Conservation (phyloP, 2,888 invertebrate genomes). For the Caenorhabditis uteleia region DNA sequence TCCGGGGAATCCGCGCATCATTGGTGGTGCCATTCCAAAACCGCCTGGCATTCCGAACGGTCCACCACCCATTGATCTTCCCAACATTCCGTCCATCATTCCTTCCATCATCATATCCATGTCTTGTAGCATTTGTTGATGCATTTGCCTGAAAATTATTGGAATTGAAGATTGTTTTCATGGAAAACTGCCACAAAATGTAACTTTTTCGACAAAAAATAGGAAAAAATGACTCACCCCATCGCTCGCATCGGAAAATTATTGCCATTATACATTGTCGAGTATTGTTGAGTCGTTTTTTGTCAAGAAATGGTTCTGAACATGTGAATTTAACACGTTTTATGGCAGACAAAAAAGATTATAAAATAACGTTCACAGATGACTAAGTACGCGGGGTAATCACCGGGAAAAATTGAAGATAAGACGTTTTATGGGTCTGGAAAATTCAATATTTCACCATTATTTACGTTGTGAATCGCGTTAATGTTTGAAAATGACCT, state of each 20-base stretch:
- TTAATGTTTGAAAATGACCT: too few relatives aligned
- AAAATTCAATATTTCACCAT: too few relatives aligned
- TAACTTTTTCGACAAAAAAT: background rate
- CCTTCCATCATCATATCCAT: constrained; percentile 66
- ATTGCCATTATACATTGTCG: constrained; percentile 30
- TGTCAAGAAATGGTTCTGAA: too few relatives aligned
- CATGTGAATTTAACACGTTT: too few relatives aligned
- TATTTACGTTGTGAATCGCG: too few relatives aligned
- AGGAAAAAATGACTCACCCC: constrained; percentile 3
- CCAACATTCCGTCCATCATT: constrained; percentile 20
- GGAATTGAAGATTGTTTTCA: background rate
- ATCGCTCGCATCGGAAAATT: constrained; percentile 28
- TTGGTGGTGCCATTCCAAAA: too few relatives aligned
- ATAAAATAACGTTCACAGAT: too few relatives aligned
- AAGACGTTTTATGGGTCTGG: background rate
- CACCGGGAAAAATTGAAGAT: background rate
- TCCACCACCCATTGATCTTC: constrained; percentile 11
- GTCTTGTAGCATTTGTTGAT: constrained; percentile 58
- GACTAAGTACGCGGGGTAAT: too few relatives aligned
- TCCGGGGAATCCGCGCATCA: constrained; percentile 1
- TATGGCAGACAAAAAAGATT: background rate
- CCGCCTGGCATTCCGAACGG: constrained; percentile 5
- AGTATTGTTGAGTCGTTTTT: too few relatives aligned
- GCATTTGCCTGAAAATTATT: constrained; percentile 55
- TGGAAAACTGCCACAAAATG: background rate